A percentile compares a stretch with the other conserved stretches of the same genome.
Conservation (phyloP, 2,797 vertebrate species). For the Bryconaethiops microstoma region DNA sequence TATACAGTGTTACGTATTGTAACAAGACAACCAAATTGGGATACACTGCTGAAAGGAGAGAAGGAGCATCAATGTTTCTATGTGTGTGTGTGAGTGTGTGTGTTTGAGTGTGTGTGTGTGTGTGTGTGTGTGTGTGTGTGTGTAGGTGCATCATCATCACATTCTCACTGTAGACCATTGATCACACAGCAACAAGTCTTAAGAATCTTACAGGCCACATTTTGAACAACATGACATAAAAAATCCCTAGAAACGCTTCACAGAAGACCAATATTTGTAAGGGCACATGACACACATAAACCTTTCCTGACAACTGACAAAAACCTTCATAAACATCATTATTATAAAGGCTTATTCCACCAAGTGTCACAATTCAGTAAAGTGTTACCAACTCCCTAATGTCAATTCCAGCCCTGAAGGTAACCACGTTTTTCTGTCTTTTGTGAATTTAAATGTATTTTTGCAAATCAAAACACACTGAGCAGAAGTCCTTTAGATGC, state of each 20-base stretch:
- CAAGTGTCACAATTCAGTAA: no score
- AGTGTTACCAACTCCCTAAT: background rate
- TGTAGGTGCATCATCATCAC: background rate
- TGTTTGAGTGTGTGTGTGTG: background rate
- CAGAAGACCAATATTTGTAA: no score
- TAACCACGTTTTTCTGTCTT: background rate
- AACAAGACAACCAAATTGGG: background rate
- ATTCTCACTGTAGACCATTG: background rate
- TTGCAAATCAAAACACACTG: background rate
- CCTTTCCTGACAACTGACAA: no score
- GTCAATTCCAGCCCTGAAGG: background rate
- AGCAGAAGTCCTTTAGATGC: background rate
- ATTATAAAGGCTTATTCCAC: no score
- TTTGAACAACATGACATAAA: background rate
- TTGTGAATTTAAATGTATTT: background rate
- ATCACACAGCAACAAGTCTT: constrained; percentile 6
- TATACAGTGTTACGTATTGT: background rate
- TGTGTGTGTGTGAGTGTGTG: background rate
- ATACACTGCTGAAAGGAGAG: background rate
- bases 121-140: background rate
- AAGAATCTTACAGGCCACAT: background rate
- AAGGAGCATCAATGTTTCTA: background rate
- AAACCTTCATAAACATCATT: no score
- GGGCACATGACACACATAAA: no score
- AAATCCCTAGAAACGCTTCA: no score